Evolutionary conservation across 2,113 vertebrate genomes (phyloP).

Genomic region (Petromus typicus): DNA sequence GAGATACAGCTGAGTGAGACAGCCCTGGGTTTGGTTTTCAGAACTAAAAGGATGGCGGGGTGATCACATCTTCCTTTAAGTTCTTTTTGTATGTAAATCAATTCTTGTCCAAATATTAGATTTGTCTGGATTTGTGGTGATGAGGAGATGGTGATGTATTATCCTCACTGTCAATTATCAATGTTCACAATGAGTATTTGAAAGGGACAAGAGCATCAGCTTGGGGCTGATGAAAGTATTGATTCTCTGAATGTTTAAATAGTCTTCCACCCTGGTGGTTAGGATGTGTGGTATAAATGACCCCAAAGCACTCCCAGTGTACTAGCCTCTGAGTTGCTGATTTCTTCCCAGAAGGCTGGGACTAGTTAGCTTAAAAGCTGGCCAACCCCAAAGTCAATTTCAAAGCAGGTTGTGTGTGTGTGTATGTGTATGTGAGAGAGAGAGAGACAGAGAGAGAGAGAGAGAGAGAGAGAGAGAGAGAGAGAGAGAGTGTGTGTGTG

Average conservation of each 20-base stretch:
- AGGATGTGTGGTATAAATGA: background rate
- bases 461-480: no score
- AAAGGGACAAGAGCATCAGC: background rate
- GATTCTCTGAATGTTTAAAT: background rate
- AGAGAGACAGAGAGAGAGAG: no score
- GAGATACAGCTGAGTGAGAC: no score
- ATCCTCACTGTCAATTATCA: no score
- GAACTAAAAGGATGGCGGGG: no score
- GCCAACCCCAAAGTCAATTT: background rate
- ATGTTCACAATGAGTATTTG: background rate
- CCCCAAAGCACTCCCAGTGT: fast-evolving
- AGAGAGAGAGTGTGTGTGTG: no score
- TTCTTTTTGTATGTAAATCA: background rate
- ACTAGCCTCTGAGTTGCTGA: background rate
- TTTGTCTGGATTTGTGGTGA: background rate
- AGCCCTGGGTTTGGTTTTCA: no score
- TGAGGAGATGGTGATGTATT: background rate
- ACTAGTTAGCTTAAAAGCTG: background rate
- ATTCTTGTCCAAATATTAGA: background rate
- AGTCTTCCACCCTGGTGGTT: background rate
- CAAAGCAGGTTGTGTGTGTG: no score
- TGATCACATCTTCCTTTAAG: fast-evolving
- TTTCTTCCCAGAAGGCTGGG: background rate
- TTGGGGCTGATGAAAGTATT: background rate
- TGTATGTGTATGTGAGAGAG: no score